Conservation (phyloP, 2,797 vertebrate species). For the Schizopygopsis malacanthus region DNA sequence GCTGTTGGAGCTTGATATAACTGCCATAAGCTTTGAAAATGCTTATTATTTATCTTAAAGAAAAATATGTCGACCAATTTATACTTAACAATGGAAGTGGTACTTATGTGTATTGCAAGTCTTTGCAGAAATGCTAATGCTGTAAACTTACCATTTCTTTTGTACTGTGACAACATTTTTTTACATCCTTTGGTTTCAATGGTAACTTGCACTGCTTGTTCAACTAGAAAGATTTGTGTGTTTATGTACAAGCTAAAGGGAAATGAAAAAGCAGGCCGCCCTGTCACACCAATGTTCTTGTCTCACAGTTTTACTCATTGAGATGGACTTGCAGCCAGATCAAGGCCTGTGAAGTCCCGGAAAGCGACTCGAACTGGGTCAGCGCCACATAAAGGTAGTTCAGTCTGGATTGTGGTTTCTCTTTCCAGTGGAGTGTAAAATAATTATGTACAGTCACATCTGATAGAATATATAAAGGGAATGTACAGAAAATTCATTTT, state of each 20-base stretch:
- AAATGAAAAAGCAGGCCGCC: conserved; percentile 57
- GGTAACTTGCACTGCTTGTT: background rate
- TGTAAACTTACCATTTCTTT: conserved; percentile 11
- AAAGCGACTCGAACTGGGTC: conserved; percentile 49
- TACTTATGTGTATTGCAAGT: background rate
- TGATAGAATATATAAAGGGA: conserved; percentile 29
- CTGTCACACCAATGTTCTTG: conserved; percentile 59
- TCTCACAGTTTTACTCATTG: conserved; percentile 52
- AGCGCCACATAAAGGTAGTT: conserved; percentile 28
- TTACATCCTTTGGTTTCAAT: conserved; percentile 27
- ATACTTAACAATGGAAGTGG: conserved; percentile 28
- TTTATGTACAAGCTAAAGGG: conserved; percentile 56
- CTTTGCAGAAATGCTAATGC: background rate
- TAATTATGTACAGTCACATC: conserved; percentile 45
- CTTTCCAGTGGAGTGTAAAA: conserved; percentile 35
- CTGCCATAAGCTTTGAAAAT: background rate
- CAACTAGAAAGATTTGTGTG: conserved; percentile 19
- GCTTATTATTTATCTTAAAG: conserved; percentile 24
- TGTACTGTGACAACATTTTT: conserved; percentile 6
- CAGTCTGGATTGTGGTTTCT: conserved; percentile 3
- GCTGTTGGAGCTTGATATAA: conserved; percentile 6
- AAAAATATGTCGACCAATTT: background rate
- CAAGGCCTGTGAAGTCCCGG: background rate
- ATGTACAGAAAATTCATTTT: conserved; percentile 16
- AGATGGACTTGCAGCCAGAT: conserved; percentile 58